Percentiles rank a stretch among this genome's conserved stretches.
phyloP scores from a whole-genome alignment of 2,888 invertebrate genomes.

The Coleophora flavipennella region DNA sequence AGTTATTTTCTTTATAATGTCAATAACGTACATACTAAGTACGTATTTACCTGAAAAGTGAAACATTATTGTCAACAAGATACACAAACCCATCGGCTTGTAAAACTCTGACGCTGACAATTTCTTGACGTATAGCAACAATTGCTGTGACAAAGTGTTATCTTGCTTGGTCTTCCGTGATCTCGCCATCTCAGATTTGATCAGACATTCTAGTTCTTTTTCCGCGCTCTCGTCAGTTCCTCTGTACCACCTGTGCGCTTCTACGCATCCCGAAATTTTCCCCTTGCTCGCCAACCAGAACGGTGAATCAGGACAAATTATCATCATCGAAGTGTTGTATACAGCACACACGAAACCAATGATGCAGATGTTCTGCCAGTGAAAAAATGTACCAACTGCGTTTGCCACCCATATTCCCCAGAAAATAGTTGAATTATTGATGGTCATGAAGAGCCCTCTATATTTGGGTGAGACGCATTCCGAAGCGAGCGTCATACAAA shows the following conservation, averaged over 20 bases:
- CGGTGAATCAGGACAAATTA: conserved; percentile 15
- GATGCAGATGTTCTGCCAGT: conserved; percentile 15
- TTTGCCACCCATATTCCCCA: conserved; percentile 19
- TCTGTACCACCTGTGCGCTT: conserved; percentile 15
- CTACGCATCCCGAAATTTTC: conserved; percentile 12
- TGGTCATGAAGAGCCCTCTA: conserved; percentile 2
- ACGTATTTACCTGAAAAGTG: conserved; percentile 16
- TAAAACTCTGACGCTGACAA: conserved; percentile 1
- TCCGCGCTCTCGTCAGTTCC: conserved; percentile 2
- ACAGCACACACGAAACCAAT: conserved; percentile 4
- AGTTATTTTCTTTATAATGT: conserved; percentile 17
- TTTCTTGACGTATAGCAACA: not conserved
- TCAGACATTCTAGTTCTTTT: not conserved
- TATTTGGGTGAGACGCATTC: conserved; percentile 12
- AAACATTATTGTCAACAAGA: conserved; percentile 1
- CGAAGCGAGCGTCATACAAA: not conserved
- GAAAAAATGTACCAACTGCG: conserved; percentile 14
- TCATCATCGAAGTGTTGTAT: conserved; percentile 9
- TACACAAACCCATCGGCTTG: not conserved
- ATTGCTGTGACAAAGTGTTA: not conserved
- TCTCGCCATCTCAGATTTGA: not conserved
- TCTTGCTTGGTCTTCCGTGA: not conserved
- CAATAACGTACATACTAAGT: conserved; percentile 14
- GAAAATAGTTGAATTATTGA: conserved; percentile 12
- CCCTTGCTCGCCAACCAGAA: conserved; percentile 16